Conservation (phyloP, 2,797 vertebrate species). For the Scyliorhinus canicula region DNA sequence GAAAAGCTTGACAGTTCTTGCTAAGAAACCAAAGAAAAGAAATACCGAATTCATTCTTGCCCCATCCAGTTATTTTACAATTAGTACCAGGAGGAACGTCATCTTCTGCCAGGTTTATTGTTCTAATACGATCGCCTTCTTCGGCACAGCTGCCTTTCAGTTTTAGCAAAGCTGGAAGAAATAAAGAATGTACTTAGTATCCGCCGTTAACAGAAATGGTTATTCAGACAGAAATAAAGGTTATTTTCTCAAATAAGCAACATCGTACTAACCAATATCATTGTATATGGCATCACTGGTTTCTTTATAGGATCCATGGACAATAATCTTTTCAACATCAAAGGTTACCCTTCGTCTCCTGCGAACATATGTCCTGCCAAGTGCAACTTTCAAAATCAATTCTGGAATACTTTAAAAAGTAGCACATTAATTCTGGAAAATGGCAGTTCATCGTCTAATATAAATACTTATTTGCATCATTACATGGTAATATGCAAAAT, state of each 20-base stretch:
- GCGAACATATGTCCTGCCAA: background rate
- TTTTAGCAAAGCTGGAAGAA: constrained; percentile 26
- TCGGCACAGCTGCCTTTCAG: background rate
- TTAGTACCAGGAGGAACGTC: background rate
- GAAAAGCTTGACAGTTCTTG: background rate
- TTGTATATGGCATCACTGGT: background rate
- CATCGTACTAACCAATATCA: background rate
- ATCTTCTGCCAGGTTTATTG: background rate
- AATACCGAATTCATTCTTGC: background rate
- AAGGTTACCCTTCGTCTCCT: background rate
- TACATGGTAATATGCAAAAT: background rate
- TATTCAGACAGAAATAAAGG: background rate
- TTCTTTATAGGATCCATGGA: background rate
- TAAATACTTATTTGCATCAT: too few relatives aligned
- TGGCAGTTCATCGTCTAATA: background rate
- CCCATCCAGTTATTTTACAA: constrained; percentile 30
- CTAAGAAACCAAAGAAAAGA: background rate
- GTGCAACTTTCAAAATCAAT: background rate
- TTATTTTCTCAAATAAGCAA: background rate
- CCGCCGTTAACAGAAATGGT: background rate
- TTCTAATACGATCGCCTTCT: background rate
- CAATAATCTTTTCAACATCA: background rate
- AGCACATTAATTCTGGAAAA: constrained; percentile 15
- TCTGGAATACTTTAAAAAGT: background rate
- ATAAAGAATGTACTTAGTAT: background rate